These are phyloP conservation scores for Nesoenas mayeri DNA, from an alignment of 2,113 vertebrate genomes.

Conservation along the genomic window DNA sequence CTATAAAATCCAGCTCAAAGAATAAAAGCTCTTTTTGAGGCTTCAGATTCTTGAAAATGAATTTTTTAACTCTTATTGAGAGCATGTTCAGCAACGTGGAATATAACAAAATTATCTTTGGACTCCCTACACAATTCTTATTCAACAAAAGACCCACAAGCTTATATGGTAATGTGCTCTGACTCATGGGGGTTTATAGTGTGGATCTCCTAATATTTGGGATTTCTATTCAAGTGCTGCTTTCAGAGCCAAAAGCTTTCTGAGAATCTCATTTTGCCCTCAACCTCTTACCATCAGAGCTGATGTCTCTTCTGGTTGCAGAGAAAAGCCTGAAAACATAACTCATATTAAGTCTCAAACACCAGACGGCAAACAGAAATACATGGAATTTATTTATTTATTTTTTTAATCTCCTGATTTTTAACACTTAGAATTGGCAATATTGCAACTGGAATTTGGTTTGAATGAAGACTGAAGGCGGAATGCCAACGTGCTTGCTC, in stretches of 20 bases:
- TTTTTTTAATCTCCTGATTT: slow-evolving; percentile 34
- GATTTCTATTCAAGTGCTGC: neutral
- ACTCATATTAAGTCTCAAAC: slow-evolving; percentile 46
- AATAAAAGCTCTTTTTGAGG: neutral
- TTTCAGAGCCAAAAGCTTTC: neutral
- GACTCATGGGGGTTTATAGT: neutral
- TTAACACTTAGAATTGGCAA: slow-evolving; percentile 53
- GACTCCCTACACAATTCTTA: neutral
- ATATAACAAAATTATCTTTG: neutral
- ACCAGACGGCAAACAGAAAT: slow-evolving; percentile 58
- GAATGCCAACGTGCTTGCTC: slow-evolving; percentile 19
- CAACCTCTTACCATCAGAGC: neutral
- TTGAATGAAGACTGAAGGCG: slow-evolving; percentile 58
- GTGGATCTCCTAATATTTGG: neutral
- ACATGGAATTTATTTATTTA: neutral
- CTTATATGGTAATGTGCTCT: neutral
- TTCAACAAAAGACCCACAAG: neutral
- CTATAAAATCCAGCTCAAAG: neutral
- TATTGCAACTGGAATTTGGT: slow-evolving; percentile 53
- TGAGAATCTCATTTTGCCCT: neutral
- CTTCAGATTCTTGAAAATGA: neutral
- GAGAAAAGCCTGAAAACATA: slow-evolving; percentile 39
- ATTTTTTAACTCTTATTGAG: neutral
- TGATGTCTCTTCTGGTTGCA: neutral
- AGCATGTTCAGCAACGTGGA: neutral